A percentile compares a stretch with the other conserved stretches of the same genome.
Conservation (phyloP, 2,113 vertebrate species). For the Antechinus stuartii region DNA sequence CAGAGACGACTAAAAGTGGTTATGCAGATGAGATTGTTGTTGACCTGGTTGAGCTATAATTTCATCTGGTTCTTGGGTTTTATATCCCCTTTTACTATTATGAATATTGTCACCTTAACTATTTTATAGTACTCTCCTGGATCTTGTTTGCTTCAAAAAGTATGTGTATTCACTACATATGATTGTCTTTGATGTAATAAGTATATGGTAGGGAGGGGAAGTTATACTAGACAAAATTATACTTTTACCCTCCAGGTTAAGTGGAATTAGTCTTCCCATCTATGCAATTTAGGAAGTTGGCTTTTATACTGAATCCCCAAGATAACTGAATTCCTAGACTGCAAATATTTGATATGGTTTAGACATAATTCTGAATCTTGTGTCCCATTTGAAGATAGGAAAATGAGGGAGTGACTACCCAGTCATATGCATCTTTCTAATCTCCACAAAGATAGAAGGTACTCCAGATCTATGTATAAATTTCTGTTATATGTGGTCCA, state of each 20-base stretch:
- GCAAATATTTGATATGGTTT: neutral
- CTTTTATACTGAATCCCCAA: neutral
- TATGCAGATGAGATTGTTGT: too few relatives aligned
- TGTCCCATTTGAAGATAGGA: neutral
- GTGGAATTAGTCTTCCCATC: neutral
- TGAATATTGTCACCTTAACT: neutral
- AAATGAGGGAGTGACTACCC: neutral
- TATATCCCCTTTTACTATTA: neutral
- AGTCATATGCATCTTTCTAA: neutral
- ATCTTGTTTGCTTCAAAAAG: neutral
- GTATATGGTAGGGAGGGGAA: neutral
- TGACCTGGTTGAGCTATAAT: too few relatives aligned
- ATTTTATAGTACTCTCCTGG: neutral
- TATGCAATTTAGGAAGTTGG: neutral
- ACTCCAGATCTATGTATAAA: neutral
- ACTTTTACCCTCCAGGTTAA: neutral
- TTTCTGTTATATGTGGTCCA: neutral
- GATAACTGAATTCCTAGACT: neutral
- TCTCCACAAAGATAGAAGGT: neutral
- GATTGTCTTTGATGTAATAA: neutral
- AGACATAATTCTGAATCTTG: neutral
- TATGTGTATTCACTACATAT: neutral
- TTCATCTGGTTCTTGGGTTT: too few relatives aligned
- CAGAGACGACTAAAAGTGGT: too few relatives aligned
- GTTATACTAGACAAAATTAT: neutral